Evolutionary conservation across 2,113 vertebrate genomes (phyloP).

Genomic region (Meriones unguiculatus): DNA sequence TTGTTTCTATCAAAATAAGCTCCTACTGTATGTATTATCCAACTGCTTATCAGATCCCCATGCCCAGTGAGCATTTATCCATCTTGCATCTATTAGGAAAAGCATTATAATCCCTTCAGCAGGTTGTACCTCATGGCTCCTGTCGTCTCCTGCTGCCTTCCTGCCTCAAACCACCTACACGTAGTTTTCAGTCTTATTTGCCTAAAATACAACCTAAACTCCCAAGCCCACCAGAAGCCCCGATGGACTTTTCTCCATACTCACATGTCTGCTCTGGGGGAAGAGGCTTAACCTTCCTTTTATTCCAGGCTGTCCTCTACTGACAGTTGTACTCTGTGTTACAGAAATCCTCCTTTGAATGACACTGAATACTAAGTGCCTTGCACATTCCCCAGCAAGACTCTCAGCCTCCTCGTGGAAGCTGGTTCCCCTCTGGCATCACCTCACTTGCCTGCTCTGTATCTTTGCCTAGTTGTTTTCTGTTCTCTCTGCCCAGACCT

Average conservation of each 20-base stretch:
- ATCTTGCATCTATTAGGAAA: background rate
- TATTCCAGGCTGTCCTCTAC: background rate
- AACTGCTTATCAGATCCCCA: background rate
- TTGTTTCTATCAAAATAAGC: constrained; percentile 37
- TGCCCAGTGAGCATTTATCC: background rate
- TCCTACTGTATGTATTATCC: background rate
- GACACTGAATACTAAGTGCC: background rate
- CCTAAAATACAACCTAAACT: background rate
- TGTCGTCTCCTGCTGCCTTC: background rate
- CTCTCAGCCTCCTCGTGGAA: background rate
- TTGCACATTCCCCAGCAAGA: background rate
- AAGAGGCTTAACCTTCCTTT: background rate
- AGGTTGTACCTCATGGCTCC: background rate
- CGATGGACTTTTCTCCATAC: background rate
- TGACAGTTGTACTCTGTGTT: background rate
- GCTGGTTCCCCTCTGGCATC: background rate
- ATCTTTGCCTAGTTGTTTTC: background rate
- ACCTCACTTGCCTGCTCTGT: background rate
- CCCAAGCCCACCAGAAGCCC: background rate
- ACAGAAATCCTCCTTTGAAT: background rate
- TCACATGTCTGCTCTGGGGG: background rate
- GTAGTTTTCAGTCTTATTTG: background rate
- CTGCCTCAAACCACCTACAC: background rate
- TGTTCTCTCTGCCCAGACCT: background rate
- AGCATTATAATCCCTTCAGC: background rate